Evolutionary conservation across 2,113 vertebrate species (phyloP), one percentile per base, ranked within the genome.

Genomic region (Cnemophilus loriae): DNA sequence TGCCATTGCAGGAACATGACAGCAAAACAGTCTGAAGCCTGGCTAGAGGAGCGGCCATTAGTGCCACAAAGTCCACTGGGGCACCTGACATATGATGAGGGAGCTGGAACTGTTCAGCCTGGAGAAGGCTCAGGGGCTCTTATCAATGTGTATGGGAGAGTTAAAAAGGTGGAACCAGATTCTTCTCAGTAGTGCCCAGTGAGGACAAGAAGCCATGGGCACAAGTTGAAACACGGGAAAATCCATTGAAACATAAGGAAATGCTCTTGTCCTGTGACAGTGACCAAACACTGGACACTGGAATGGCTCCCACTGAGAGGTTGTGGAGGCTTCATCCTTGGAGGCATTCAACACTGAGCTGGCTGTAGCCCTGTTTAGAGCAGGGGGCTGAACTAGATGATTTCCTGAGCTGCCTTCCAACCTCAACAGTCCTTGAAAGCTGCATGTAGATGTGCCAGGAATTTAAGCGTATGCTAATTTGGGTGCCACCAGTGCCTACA

Each of bases 1-100:
- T 11, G 10, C 23, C 6, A 3, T 27, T 82, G 27, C 42, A 91
- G 61, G 21, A 71, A 56, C 0, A 0, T 42, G 68, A 46, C 20
- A 67, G 26, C 23, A 63, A 78, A 68, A 17, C 24, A 39, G 5
- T 74, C 20, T 35, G 21, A 70, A 70, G 47, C 23, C 11, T 89
- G 75, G 20, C 70, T 35, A 74, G 30, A 53, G 39, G 10, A 20
- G 7, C 46, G 11, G 11, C 47, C 20, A 20, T 84, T 44, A 17
- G 33, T 39, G 47, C 37, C 79, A 88, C 19, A 28, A 41, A 74
- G 20, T 37, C 11, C 4, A 15, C 0, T 69, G 80, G 7, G 27
- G 13, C 37, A 67, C 37, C 7, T 35, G 26, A 37, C 17, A 13
- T 9, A 8, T 1, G 22, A n/a, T 16, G 18, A 68, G 27, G 24